Percentiles rank a stretch among this genome's conserved stretches.
Evolutionary conservation across 2,797 vertebrate genomes (phyloP).

Genomic region (Smutsia gigantea): DNA sequence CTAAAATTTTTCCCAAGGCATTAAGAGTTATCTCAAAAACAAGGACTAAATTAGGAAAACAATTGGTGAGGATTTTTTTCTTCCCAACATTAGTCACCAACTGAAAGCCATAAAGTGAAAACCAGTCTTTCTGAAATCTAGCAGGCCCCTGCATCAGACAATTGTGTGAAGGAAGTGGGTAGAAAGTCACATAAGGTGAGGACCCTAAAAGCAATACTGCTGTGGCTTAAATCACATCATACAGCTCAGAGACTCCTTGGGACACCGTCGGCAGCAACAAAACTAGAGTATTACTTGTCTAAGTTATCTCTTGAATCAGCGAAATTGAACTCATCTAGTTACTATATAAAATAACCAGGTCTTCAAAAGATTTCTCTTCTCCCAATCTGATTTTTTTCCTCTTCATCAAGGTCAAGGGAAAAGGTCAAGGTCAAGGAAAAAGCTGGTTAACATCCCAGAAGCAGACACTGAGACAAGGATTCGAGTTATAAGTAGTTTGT

Average conservation of each 20-base stretch:
- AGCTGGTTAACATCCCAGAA: background rate
- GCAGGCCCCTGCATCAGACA: background rate
- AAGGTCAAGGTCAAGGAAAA: background rate
- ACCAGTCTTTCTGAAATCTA: conserved; percentile 6
- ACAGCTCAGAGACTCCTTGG: background rate
- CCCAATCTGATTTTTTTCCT: background rate
- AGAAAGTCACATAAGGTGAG: background rate
- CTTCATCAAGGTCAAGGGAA: background rate
- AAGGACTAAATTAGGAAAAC: conserved; percentile 40
- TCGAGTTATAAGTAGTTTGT: background rate
- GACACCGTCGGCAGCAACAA: background rate
- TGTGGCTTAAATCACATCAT: background rate
- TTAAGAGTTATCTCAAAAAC: conserved; percentile 53
- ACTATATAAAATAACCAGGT: background rate
- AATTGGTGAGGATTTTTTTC: background rate
- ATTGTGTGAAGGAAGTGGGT: background rate
- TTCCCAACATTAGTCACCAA: background rate
- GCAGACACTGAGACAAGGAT: background rate
- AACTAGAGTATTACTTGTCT: background rate
- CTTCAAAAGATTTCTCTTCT: background rate
- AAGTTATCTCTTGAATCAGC: background rate
- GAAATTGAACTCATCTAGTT: background rate
- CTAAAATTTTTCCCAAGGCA: background rate
- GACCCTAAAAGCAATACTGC: background rate
- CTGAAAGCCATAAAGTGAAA: background rate